These are phyloP conservation scores for Lichenostomus cassidix DNA, from an alignment of 2,113 vertebrate species.

Conservation along the genomic window DNA sequence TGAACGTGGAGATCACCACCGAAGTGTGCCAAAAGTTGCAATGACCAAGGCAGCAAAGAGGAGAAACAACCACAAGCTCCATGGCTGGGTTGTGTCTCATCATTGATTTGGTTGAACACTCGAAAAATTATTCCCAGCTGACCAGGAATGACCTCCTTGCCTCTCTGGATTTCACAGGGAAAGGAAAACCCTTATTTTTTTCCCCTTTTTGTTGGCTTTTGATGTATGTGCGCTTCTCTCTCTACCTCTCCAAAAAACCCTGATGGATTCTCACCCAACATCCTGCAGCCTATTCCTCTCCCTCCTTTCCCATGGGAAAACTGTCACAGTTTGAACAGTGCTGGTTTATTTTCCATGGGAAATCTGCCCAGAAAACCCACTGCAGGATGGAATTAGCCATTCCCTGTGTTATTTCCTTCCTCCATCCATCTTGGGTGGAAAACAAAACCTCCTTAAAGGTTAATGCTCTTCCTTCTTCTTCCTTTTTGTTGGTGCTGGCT, in stretches of 20 bases:
- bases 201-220: not conserved
- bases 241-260: not conserved
- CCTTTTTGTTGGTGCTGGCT: not conserved
- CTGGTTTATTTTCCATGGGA: not conserved
- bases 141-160: not conserved
- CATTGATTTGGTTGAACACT: not conserved
- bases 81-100: not conserved
- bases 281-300: not conserved
- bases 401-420: not conserved
- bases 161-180: not conserved
- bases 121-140: not conserved
- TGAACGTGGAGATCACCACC: not conserved
- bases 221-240: not conserved
- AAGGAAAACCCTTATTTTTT: not conserved
- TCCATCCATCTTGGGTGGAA: not conserved
- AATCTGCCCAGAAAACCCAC: not conserved
- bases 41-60: not conserved
- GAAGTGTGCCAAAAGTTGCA: not conserved
- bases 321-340: not conserved
- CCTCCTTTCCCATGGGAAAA: not conserved
- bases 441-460: not conserved
- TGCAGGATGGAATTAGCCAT: not conserved
- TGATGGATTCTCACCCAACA: not conserved
- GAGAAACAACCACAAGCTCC: not conserved
- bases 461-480: not conserved